A percentile compares a stretch with the other conserved stretches of the same genome.
These are phyloP conservation scores for Acanthis flammea DNA, from an alignment of 2,797 vertebrate genomes.

Conservation along the genomic window DNA sequence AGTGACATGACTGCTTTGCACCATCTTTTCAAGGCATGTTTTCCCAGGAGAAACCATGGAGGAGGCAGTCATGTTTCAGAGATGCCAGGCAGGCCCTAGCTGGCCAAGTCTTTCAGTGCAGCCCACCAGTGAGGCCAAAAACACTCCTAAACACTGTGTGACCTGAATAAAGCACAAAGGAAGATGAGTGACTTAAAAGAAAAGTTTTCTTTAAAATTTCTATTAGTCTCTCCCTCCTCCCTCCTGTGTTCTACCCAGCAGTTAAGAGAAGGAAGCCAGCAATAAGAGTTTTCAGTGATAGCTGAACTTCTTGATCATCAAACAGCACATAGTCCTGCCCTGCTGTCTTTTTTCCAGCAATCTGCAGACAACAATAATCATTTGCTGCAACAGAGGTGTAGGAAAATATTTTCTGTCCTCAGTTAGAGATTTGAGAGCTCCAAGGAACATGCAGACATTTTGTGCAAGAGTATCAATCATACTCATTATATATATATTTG, in stretches of 20 bases:
- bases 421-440: not conserved
- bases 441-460: not conserved
- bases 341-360: not conserved
- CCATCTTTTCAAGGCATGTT: not conserved
- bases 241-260: not conserved
- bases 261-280: not conserved
- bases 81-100: not conserved
- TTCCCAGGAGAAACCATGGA: not conserved
- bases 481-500: not conserved
- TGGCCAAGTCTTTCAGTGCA: not conserved
- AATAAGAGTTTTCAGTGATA: not conserved
- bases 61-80: not conserved
- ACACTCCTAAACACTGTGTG: not conserved
- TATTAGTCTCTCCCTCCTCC: not conserved
- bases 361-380: not conserved
- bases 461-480: not conserved
- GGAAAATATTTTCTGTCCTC: not conserved
- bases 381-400: not conserved
- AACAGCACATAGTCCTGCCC: not conserved
- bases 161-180: not conserved
- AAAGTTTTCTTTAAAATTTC: not conserved
- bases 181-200: not conserved
- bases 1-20: not conserved
- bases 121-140: not conserved
- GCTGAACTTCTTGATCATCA: not conserved